phyloP scores from a whole-genome alignment of 92 coral and sea anemone genomes.

The Phymanthus crucifer region DNA sequence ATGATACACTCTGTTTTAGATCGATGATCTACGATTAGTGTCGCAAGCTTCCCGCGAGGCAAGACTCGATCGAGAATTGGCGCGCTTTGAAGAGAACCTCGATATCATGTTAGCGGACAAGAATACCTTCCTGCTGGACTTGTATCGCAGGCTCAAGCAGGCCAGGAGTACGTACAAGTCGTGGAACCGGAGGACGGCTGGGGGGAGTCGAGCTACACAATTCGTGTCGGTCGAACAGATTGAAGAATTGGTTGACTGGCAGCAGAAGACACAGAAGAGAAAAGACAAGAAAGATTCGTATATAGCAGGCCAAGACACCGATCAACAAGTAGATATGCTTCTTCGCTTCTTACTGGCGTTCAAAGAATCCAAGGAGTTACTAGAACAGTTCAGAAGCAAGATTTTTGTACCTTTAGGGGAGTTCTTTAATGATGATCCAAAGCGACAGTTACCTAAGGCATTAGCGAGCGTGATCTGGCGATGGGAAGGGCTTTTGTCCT shows the following conservation, averaged over 20 bases:
- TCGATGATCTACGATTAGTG: conserved; percentile 54
- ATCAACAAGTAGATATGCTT: conserved; percentile 59
- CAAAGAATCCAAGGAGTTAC: conserved; percentile 54
- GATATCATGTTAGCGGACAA: conserved; percentile 67
- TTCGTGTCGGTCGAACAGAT: conserved; percentile 75
- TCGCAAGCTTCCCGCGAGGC: conserved; percentile 86
- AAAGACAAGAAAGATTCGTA: conserved; percentile 21
- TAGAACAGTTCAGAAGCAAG: conserved; percentile 45
- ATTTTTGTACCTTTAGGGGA: conserved; percentile 66
- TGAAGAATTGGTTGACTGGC: conserved; percentile 76
- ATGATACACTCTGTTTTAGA: conserved; percentile 33
- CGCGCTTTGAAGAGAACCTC: conserved; percentile 64
- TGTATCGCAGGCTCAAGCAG: conserved; percentile 72
- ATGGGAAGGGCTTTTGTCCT: conserved; percentile 65
- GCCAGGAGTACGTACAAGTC: conserved; percentile 65
- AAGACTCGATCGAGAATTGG: conserved; percentile 64
- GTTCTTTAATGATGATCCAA: conserved; percentile 58
- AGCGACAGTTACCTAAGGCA: conserved; percentile 38
- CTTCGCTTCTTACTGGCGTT: conserved; percentile 68
- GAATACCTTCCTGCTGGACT: conserved; percentile 56
- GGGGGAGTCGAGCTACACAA: conserved; percentile 52
- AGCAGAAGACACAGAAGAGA: conserved; percentile 39
- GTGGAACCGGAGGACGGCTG: conserved; percentile 60
- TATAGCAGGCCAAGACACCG: neutral
- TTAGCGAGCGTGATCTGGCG: conserved; percentile 55